Conservation (phyloP, 2,113 vertebrate genomes). For the Okapia johnstoni region DNA sequence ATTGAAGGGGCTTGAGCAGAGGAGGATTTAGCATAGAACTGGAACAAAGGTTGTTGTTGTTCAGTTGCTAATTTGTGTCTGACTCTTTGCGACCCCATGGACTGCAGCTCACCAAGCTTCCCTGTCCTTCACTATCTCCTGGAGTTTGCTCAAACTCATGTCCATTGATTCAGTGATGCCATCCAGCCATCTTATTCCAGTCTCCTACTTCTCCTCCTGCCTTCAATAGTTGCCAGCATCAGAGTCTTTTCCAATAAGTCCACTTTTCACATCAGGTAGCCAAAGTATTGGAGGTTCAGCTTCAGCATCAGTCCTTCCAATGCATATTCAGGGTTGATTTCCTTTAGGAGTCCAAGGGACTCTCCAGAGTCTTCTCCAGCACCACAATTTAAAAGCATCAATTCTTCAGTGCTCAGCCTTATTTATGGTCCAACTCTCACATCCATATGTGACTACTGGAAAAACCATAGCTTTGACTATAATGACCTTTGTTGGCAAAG, state of each 20-base stretch:
- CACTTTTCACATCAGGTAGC: neutral
- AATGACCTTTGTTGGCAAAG: neutral
- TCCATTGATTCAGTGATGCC: neutral
- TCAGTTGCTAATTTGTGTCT: neutral
- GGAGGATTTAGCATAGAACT: neutral
- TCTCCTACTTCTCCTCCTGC: neutral
- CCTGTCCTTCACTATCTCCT: neutral
- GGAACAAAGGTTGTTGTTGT: neutral
- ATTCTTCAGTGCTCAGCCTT: neutral
- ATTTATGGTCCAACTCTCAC: neutral
- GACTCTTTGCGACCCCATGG: neutral
- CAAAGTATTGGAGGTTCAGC: neutral
- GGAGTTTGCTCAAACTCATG: neutral
- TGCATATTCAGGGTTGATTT: neutral
- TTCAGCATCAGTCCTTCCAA: neutral
- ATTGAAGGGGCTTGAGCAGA: neutral
- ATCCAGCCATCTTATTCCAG: neutral
- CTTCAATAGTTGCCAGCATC: neutral
- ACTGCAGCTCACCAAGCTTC: neutral
- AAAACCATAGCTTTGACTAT: neutral
- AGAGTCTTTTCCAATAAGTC: neutral
- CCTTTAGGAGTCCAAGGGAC: neutral
- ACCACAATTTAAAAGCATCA: neutral
- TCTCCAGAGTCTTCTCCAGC: neutral
- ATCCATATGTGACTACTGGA: neutral